A percentile compares a stretch with the other conserved stretches of the same genome.
phyloP scores from a whole-genome alignment of 2,888 invertebrate genomes.

The Epiblema foenella region DNA sequence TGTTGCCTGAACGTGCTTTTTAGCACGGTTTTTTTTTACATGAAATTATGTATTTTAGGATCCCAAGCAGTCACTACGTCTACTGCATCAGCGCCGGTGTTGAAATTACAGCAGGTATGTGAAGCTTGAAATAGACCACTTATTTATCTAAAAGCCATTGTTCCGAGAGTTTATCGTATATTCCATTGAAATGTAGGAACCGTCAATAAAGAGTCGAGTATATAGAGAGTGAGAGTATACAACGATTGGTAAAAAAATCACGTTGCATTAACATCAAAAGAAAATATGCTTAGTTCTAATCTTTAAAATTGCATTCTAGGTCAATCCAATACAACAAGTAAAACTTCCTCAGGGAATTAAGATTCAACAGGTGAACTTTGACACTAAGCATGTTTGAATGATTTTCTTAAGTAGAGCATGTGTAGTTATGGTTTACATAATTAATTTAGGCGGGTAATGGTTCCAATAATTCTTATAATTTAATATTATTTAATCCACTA shows the following conservation, averaged over 20 bases:
- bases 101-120: slow-evolving; percentile 78
- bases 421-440: neutral
- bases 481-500: neutral
- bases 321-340: slow-evolving; percentile 79
- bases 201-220: no score
- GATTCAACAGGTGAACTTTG: slow-evolving; percentile 78
- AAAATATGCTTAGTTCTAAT: slow-evolving; percentile 4
- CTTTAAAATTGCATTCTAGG: slow-evolving; percentile 66
- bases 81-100: slow-evolving; percentile 68
- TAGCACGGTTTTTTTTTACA: no score
- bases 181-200: neutral
- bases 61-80: slow-evolving; percentile 71
- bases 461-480: neutral
- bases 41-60: slow-evolving; percentile 54
- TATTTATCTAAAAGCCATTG: neutral
- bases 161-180: neutral
- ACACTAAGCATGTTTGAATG: slow-evolving; percentile 40
- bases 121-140: neutral
- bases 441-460: neutral
- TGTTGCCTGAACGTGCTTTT: no score
- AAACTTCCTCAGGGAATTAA: slow-evolving; percentile 81
- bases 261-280: neutral
- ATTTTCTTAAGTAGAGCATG: slow-evolving; percentile 19
- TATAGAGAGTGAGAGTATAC: no score
- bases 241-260: neutral